These are phyloP conservation scores for Malacoctenus gilli DNA, from an alignment of 2,797 vertebrate genomes.

Conservation along the genomic window DNA sequence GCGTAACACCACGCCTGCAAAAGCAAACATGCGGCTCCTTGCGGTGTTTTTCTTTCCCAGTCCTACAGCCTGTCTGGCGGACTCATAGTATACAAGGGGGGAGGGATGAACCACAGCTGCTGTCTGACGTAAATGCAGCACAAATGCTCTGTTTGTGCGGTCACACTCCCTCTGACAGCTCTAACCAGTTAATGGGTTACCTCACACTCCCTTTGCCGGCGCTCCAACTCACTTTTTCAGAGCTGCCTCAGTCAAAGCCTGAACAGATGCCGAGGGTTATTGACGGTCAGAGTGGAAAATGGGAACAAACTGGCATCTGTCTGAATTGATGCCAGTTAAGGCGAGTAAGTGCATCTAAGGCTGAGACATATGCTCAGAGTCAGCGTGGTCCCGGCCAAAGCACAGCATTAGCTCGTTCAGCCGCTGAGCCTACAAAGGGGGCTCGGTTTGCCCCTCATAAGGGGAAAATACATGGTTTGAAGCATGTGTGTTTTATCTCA, in stretches of 20 bases:
- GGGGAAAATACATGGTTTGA: too few species aligned
- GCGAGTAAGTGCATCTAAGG: slow-evolving; percentile 15
- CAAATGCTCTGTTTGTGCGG: slow-evolving; percentile 78
- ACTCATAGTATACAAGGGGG: slow-evolving; percentile 46
- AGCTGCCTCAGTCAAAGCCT: slow-evolving; percentile 24
- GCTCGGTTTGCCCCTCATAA: too few species aligned
- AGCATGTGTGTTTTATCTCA: too few species aligned
- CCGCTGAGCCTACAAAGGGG: too few species aligned
- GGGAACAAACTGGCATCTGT: slow-evolving; percentile 37
- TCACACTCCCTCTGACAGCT: slow-evolving; percentile 73
- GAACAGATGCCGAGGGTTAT: slow-evolving; percentile 43
- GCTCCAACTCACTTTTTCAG: slow-evolving; percentile 33
- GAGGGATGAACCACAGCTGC: slow-evolving; percentile 72
- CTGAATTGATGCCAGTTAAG: slow-evolving; percentile 31
- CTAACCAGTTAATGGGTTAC: slow-evolving; percentile 73
- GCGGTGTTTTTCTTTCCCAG: slow-evolving; percentile 64
- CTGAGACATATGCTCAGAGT: slow-evolving; percentile 13
- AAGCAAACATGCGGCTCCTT: slow-evolving; percentile 51
- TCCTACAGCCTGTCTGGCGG: slow-evolving; percentile 61
- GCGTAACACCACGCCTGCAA: slow-evolving; percentile 39
- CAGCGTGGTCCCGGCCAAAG: slow-evolving; percentile 9
- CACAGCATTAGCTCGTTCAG: slow-evolving; percentile 4
- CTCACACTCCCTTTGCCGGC: slow-evolving; percentile 58
- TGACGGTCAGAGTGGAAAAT: slow-evolving; percentile 37
- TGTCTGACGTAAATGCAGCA: slow-evolving; percentile 83